Evolutionary conservation across 2,797 vertebrate species (phyloP).

Genomic region (Vireo griseus): DNA sequence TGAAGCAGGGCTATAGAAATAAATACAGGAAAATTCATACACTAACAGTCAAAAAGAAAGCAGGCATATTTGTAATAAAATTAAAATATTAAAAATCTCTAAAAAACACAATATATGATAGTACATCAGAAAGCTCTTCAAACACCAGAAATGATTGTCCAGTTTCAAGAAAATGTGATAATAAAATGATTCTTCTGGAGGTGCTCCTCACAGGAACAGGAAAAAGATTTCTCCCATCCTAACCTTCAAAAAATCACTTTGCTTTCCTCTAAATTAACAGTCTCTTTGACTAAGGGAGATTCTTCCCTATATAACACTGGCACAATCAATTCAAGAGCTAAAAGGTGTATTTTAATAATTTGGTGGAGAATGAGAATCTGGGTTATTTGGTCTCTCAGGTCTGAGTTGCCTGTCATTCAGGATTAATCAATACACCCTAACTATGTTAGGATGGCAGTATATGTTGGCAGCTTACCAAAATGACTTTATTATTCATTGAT

Average conservation of each 20-base stretch:
- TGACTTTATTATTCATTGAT: not conserved
- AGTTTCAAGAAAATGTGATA: not conserved
- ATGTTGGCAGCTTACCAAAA: not conserved
- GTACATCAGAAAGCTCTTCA: not conserved
- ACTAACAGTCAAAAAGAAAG: not conserved
- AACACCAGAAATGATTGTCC: accelerated
- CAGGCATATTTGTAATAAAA: not conserved
- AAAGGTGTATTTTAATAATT: not conserved
- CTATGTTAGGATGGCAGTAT: not conserved
- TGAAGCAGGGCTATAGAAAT: not conserved
- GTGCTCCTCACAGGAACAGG: not conserved
- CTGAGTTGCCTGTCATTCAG: not conserved
- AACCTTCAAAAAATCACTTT: not conserved
- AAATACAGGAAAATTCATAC: not conserved
- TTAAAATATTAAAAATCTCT: not conserved
- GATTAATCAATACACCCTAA: not conserved
- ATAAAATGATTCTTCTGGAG: not conserved
- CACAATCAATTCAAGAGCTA: not conserved
- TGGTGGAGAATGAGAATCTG: not conserved
- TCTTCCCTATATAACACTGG: not conserved
- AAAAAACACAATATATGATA: not conserved
- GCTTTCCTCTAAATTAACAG: not conserved
- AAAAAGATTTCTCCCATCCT: not conserved
- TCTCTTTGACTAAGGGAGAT: not conserved
- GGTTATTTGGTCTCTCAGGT: not conserved